Evolutionary conservation across 1,140 invertebrate species (phyloP).

Genomic region (Limonius californicus): DNA sequence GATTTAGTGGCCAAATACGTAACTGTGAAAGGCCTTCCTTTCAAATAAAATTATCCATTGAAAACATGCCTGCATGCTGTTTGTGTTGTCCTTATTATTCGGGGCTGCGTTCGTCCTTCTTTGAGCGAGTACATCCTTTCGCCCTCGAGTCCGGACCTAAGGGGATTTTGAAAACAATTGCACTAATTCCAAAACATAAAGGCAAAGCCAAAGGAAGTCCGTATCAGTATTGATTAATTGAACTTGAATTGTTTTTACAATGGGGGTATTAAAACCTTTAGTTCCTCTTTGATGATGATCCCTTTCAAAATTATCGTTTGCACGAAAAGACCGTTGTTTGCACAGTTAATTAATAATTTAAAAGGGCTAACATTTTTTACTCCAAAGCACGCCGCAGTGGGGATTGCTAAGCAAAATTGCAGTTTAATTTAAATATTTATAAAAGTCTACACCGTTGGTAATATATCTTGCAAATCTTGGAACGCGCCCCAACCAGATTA

Average conservation of each 20-base stretch:
- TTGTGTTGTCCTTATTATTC: constrained; percentile 7
- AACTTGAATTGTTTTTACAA: constrained; percentile 3
- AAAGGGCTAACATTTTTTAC: background rate
- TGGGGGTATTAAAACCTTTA: background rate
- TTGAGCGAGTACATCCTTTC: background rate
- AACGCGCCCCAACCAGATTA: background rate
- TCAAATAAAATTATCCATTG: constrained; percentile 11
- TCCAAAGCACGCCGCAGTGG: background rate
- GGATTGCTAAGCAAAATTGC: background rate
- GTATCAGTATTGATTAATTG: background rate
- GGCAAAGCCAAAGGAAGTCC: background rate
- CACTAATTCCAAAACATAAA: background rate
- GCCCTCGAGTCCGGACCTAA: too few species aligned
- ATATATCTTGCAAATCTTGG: background rate
- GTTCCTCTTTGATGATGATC: constrained; percentile 9
- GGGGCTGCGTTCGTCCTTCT: background rate
- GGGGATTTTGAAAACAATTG: background rate
- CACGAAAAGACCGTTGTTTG: background rate
- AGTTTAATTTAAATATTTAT: background rate
- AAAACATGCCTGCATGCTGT: background rate
- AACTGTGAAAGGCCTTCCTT: constrained; percentile 38
- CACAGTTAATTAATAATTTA: constrained; percentile 8
- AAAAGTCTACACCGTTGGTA: background rate
- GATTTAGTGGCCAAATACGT: constrained; percentile 42
- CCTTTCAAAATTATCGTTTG: constrained; percentile 7